These are phyloP conservation scores for Ptiloglossa arizonensis DNA, from an alignment of 1,140 invertebrate genomes.

Conservation along the genomic window DNA sequence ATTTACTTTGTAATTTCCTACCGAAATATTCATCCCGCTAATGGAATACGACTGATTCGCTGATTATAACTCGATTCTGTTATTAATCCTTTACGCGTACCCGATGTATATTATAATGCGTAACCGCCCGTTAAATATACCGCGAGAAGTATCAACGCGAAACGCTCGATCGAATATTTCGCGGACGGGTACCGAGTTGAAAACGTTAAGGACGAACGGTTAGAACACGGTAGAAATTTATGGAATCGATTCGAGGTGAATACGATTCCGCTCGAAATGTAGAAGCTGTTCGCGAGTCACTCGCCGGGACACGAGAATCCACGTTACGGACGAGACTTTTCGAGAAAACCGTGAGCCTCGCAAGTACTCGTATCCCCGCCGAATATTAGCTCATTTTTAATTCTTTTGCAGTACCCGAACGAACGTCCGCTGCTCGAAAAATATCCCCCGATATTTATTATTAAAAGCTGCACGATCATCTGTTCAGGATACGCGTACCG, in stretches of 20 bases:
- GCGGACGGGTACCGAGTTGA: no score
- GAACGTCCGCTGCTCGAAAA: neutral
- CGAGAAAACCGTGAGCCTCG: neutral
- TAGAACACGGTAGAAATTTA: no score
- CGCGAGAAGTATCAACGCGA: no score
- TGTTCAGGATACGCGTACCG: no score
- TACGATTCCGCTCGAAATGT: neutral
- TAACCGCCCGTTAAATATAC: neutral
- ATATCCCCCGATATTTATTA: neutral
- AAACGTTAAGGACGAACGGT: no score
- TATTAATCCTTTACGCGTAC: neutral
- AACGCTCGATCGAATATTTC: no score
- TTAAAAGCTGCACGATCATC: neutral
- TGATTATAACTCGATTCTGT: slow-evolving; percentile 2
- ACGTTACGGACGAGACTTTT: neutral
- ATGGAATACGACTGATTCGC: slow-evolving; percentile 6
- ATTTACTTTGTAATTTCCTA: slow-evolving; percentile 8
- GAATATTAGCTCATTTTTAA: neutral
- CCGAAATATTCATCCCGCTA: slow-evolving; percentile 12
- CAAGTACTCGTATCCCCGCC: neutral
- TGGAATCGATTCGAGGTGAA: neutral
- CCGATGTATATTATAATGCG: neutral
- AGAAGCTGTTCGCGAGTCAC: neutral
- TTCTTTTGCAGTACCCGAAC: neutral
- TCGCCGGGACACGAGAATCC: neutral